Evolutionary conservation across 2,797 vertebrate genomes (phyloP), one percentile per base, ranked within the genome.

Genomic region (Chaunax sp.): DNA sequence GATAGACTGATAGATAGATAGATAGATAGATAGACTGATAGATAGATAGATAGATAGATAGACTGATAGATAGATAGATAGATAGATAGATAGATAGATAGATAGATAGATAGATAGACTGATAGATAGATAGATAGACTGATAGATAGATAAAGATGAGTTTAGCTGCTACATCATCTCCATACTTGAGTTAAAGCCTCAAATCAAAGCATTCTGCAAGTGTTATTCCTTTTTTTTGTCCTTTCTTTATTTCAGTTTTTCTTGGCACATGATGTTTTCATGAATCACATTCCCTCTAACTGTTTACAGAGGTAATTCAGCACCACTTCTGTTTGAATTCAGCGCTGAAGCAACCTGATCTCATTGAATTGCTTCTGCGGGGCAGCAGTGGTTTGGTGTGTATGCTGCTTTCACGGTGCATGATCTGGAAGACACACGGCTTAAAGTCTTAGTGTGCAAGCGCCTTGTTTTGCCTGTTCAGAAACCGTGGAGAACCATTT

Each of bases 401-500:
- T 26, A 4, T 30, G 59, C 61, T 55, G 78, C 59, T 60, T 44
- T 54, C 59, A 33, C 56, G 23, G 52, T 19, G 10, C 25, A 25
- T 46, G 56, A 77, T 55, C 58, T 68, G 74, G 68, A 75, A 52
- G 80, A 77, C 60, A 0, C 30, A 1, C 38, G 15, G 67, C 56
- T 64, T 64, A 40, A 57, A 53, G 72, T 52, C 45, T 60, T 38
- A 47, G 56, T 55, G 58, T 14, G 64, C 53, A 37, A n/a, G 41
- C 11, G 37, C 16, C 1, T 51, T 83, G 78, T 80, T n/a, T 87
- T 84, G 80, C 65, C 78, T 85, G 62, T 80, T 77, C 71, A 69
- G 65, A 81, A 71, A 76, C 78, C 70, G 18, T 20, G 40, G 35
- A 60, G 63, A 75, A 62, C 61, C 59, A 18, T 69, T 82, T 81